A percentile compares a stretch with the other conserved stretches of the same genome.
These are phyloP conservation scores for Tamandua tetradactyla DNA, from an alignment of 2,797 vertebrate genomes.

Conservation along the genomic window DNA sequence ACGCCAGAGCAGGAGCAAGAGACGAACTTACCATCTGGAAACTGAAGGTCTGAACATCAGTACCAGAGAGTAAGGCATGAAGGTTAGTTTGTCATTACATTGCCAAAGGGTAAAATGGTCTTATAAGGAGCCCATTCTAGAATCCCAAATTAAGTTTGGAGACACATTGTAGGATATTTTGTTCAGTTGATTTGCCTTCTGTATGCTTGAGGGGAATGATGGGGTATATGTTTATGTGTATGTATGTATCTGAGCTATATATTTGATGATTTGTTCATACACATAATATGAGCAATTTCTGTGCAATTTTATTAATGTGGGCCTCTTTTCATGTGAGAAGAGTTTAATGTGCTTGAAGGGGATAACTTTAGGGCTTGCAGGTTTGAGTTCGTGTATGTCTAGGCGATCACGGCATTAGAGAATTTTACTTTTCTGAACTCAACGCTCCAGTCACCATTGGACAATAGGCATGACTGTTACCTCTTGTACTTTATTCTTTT, in stretches of 20 bases:
- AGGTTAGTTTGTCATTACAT: slow-evolving; percentile 36
- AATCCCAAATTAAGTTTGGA: not conserved
- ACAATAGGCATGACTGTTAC: not conserved
- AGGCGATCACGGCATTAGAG: not conserved
- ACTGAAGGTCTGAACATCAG: not conserved
- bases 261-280: not conserved
- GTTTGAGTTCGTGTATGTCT: not conserved
- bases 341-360: not conserved
- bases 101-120: not conserved
- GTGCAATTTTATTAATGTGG: not conserved
- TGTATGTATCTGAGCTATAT: not conserved
- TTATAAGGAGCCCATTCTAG: not conserved
- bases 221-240: not conserved
- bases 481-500: not conserved
- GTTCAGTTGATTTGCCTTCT: not conserved
- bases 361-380: not conserved
- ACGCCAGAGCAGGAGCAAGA: not conserved
- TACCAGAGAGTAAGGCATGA: slow-evolving; percentile 37
- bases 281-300: not conserved
- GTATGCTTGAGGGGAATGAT: not conserved
- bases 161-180: not conserved
- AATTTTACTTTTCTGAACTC: not conserved
- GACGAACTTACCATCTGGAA: not conserved
- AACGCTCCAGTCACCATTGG: not conserved
- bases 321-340: not conserved